Percentiles rank a stretch among this genome's conserved stretches.
These are phyloP conservation scores for Drosophila sechellia DNA, from an alignment of 1,140 invertebrate genomes.

Conservation along the genomic window DNA sequence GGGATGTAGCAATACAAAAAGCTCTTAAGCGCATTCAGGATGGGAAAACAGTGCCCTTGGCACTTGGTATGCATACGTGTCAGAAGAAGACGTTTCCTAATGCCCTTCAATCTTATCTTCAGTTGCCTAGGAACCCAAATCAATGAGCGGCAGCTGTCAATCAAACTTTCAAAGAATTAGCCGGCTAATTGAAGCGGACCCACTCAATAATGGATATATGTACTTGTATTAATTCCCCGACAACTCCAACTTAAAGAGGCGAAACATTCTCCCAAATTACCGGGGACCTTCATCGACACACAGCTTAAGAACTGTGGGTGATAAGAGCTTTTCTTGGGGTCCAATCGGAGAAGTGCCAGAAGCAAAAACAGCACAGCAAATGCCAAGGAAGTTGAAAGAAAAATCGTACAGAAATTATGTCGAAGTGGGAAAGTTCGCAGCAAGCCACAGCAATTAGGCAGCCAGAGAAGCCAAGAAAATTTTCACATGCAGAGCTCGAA, in stretches of 20 bases:
- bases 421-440: neutral
- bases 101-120: slow-evolving; percentile 31
- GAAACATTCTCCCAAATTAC: neutral
- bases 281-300: neutral
- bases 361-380: slow-evolving; percentile 5
- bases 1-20: slow-evolving; percentile 4
- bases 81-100: slow-evolving; percentile 18
- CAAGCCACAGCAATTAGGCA: slow-evolving; percentile 42
- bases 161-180: slow-evolving; percentile 33
- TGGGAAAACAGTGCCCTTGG: slow-evolving; percentile 1
- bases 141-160: slow-evolving; percentile 29
- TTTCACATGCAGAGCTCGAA: slow-evolving; percentile 7
- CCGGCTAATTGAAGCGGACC: slow-evolving; percentile 17
- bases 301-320: slow-evolving; percentile 18
- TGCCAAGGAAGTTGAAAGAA: slow-evolving; percentile 13
- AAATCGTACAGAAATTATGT: slow-evolving; percentile 14
- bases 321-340: slow-evolving; percentile 12
- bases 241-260: neutral
- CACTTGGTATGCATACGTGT: slow-evolving; percentile 23
- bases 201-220: slow-evolving; percentile 14
- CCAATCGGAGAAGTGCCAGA: slow-evolving; percentile 15
- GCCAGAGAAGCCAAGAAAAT: slow-evolving; percentile 17
- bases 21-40: slow-evolving; percentile 12
- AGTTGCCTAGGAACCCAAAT: slow-evolving; percentile 19
- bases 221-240: neutral